A percentile compares a stretch with the other conserved stretches of the same genome.
phyloP scores from a whole-genome alignment of 35 echinoderm and acorn worm species.

The Ptychodera flava region DNA sequence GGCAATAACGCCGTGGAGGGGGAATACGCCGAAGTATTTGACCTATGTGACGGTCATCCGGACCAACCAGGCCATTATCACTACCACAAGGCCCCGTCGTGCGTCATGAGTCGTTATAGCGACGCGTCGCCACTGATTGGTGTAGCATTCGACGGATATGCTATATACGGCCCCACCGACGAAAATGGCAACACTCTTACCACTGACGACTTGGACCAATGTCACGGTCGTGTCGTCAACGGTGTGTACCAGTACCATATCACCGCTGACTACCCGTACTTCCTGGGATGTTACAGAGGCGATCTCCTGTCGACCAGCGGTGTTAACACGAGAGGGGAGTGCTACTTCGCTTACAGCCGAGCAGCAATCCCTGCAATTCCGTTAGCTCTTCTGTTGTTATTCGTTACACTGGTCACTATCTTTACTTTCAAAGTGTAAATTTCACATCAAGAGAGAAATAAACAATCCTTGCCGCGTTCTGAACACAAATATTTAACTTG shows the following conservation, averaged over 20 bases:
- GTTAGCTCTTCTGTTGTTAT: too few species aligned
- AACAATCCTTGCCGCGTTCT: too few species aligned
- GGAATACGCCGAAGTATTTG: slow-evolving; percentile 20
- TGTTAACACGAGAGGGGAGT: neutral
- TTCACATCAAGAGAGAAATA: too few species aligned
- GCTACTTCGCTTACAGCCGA: neutral
- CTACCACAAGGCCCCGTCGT: slow-evolving; percentile 66
- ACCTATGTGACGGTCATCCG: slow-evolving; percentile 72
- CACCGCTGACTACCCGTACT: slow-evolving; percentile 80
- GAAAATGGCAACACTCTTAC: slow-evolving; percentile 50
- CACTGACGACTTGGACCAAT: slow-evolving; percentile 50
- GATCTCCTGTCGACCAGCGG: neutral
- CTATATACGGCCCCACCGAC: slow-evolving; percentile 76
- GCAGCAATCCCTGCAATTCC: too few species aligned
- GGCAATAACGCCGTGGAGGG: slow-evolving; percentile 48
- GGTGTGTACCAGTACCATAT: slow-evolving; percentile 81
- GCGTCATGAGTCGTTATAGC: slow-evolving; percentile 32
- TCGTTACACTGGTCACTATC: too few species aligned
- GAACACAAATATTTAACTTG: too few species aligned
- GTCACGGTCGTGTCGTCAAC: slow-evolving; percentile 33
- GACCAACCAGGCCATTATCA: slow-evolving; percentile 45
- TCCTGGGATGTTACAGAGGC: slow-evolving; percentile 79
- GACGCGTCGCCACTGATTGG: slow-evolving; percentile 51
- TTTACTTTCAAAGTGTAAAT: too few species aligned
- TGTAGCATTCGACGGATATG: slow-evolving; percentile 71